Base-by-base conservation (phyloP, 2,797 vertebrate genomes). In the Sarcoramphus papa region DNA sequence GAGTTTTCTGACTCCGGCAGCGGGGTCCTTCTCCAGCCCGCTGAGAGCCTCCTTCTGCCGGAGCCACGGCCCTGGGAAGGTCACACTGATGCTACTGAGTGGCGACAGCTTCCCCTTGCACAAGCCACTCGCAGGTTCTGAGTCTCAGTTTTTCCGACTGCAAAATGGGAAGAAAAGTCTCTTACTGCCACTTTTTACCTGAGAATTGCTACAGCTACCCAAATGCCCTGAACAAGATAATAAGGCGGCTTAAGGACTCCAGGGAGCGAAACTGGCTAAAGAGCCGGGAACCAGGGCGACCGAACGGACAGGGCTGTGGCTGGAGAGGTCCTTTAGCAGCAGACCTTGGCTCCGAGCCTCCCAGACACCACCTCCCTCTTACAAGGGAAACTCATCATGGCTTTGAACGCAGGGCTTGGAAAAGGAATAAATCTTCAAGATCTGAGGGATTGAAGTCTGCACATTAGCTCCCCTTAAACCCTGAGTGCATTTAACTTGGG, bases 401-500 rank as follows among this genome's bases (percentile, higher is more conserved):
- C 73, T 94, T 78, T 94, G 90, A 60, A 75, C 1, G 22, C 40
- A 56, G 41, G 41, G 31, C 50, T 91, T 81, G 92, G 91, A 89
- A 93, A 95, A 86, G 65, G 47, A 86, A 92, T 94, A 96, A 94
- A 95, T 97, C 93, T 96, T 75, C 48, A 54, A 60, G 43, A 84
- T 94, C 82, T 51, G 59, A 95, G 27, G 60, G 47, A 40, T 1
- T 78, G 74, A 88, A 96, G 50, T 51, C 85, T 90, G 75, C 74
- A 74, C 85, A 65, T 94, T 94, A 95, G 70, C 94, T 97, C 91
- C 69, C 91, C 88, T 95, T 90, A 93, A 96, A 95, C 78, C 85
- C 90, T n/a, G 79, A 94, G 68, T 70, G 91, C 95, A 31, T 95
- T 97, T 93, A 84, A 95, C 96, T 94, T 96, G 97, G 96, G 96